A percentile compares a stretch with the other conserved stretches of the same genome.
Conservation (phyloP, 2,113 vertebrate species). For the Anolis sagrei region DNA sequence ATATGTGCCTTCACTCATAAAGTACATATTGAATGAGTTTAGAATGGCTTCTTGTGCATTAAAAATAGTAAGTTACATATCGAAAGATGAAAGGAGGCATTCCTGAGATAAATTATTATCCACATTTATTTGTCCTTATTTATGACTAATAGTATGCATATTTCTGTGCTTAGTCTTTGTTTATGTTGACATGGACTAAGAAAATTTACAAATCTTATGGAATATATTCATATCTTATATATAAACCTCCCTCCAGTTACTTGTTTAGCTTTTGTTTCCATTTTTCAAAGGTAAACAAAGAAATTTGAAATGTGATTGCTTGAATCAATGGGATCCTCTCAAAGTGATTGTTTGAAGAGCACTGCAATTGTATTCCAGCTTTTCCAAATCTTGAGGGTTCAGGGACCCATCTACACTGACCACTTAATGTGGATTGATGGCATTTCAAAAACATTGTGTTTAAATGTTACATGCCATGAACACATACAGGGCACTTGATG, state of each 20-base stretch:
- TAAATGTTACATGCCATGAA: too few species aligned
- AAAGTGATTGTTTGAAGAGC: neutral
- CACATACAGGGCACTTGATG: too few species aligned
- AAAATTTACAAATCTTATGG: slow-evolving; percentile 11
- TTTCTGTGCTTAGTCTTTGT: neutral
- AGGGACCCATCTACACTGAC: too few species aligned
- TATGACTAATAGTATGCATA: neutral
- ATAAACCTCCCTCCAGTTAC: slow-evolving; percentile 7
- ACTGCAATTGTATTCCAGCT: neutral
- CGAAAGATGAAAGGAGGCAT: neutral
- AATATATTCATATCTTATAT: neutral
- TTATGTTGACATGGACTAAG: neutral
- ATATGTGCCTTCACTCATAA: neutral
- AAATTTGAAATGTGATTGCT: neutral
- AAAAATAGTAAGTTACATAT: neutral
- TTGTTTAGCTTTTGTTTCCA: neutral
- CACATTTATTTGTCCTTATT: neutral
- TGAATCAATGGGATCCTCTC: neutral
- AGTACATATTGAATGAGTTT: neutral
- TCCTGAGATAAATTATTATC: neutral
- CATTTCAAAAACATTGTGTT: too few species aligned
- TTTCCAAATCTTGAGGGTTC: neutral
- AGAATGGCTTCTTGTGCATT: neutral
- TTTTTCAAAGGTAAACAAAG: neutral
- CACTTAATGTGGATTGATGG: too few species aligned